Conservation (phyloP, 1,140 invertebrate species). For the Ceratoteleas bidentatus region DNA sequence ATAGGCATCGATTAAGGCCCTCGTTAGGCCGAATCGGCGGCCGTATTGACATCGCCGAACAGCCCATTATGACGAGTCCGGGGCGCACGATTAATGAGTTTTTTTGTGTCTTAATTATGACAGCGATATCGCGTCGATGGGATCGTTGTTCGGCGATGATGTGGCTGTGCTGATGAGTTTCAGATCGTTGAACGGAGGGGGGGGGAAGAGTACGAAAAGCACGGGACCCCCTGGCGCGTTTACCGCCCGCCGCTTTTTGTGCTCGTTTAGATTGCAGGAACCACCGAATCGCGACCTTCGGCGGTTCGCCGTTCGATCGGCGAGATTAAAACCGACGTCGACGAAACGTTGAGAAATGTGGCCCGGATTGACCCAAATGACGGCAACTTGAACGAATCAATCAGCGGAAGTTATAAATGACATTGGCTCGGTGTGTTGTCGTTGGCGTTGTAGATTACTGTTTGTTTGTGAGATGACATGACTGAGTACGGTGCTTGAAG, state of each 20-base stretch:
- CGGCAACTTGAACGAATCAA: conserved; percentile 39
- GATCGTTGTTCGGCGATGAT: conserved; percentile 32
- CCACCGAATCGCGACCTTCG: conserved; percentile 41
- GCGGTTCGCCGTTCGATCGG: conserved; percentile 5
- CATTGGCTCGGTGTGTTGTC: neutral
- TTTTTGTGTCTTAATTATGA: conserved; percentile 63
- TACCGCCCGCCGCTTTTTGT: conserved; percentile 52
- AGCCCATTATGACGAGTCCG: conserved; percentile 35
- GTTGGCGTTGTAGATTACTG: conserved; percentile 3
- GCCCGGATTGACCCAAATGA: conserved; percentile 1
- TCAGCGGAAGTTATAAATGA: conserved; percentile 40
- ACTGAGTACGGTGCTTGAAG: neutral
- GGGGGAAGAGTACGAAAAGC: conserved; percentile 26
- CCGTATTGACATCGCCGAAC: conserved; percentile 33
- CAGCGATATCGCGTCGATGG: conserved; percentile 37
- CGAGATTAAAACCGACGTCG: conserved; percentile 40
- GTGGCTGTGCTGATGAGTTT: conserved; percentile 54
- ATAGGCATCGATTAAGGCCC: conserved; percentile 18
- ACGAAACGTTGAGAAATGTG: conserved; percentile 44
- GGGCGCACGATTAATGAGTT: conserved; percentile 47
- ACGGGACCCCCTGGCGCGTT: conserved; percentile 44
- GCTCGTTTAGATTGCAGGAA: conserved; percentile 51
- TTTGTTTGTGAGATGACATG: conserved; percentile 18
- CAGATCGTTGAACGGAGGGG: conserved; percentile 36
- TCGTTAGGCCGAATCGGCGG: conserved; percentile 27